Percentiles rank a stretch among this genome's conserved stretches.
Evolutionary conservation across 2,113 vertebrate genomes (phyloP).

Genomic region (Mesoclemmys tuberculata): DNA sequence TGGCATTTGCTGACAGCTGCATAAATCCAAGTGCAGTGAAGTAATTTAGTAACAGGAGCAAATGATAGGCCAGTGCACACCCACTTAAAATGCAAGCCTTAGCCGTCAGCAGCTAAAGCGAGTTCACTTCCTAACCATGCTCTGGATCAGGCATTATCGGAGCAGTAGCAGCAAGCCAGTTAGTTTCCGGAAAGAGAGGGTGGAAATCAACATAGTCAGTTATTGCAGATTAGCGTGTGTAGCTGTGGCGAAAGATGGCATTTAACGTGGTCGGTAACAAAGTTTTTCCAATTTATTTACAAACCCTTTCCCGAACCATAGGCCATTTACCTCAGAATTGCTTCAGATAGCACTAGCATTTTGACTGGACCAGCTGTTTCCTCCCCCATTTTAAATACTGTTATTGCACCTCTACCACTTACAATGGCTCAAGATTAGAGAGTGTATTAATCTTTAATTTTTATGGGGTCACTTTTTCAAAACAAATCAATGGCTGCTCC

Average conservation of each 20-base stretch:
- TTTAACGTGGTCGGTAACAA: not conserved
- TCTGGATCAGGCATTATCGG: not conserved
- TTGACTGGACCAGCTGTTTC: not conserved
- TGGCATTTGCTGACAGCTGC: slow-evolving; percentile 62
- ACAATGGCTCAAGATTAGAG: not conserved
- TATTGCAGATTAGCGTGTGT: not conserved
- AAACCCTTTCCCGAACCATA: not conserved
- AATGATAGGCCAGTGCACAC: not conserved
- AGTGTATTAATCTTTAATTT: not conserved
- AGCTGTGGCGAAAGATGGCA: not conserved
- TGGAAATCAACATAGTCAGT: too few species aligned
- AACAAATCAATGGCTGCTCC: accelerated
- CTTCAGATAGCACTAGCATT: not conserved
- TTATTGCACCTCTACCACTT: not conserved
- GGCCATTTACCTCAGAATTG: not conserved
- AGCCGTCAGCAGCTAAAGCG: not conserved
- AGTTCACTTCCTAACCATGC: not conserved
- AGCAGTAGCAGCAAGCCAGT: not conserved
- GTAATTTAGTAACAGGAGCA: not conserved
- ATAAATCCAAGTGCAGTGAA: not conserved
- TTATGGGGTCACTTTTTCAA: not conserved
- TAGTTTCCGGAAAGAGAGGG: not conserved
- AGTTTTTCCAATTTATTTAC: not conserved
- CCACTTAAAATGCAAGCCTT: not conserved
- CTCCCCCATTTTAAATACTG: not conserved